These are phyloP conservation scores for Hemiscyllium ocellatum DNA, from an alignment of 2,113 vertebrate genomes.

Conservation along the genomic window DNA sequence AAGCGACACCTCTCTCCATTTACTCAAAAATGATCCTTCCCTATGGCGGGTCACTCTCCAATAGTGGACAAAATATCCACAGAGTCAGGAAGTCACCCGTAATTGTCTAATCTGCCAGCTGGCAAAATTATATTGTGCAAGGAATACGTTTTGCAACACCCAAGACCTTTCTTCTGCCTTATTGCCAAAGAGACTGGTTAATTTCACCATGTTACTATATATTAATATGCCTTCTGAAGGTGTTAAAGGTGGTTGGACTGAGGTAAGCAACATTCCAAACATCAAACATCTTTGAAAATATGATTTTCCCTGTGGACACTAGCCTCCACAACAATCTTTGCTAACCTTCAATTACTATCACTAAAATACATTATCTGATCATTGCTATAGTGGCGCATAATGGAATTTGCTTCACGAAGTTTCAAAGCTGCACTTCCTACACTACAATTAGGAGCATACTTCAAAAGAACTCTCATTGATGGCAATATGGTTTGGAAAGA, in stretches of 20 bases:
- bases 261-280: background rate
- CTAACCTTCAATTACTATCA: background rate
- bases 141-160: no score
- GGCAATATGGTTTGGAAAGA: no score
- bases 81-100: no score
- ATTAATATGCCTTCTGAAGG: background rate
- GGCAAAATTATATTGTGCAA: no score
- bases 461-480: background rate
- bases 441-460: background rate
- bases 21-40: no score
- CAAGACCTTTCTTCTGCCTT: no score
- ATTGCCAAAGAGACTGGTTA: no score
- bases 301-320: background rate
- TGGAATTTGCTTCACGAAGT: background rate
- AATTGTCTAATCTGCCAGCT: no score
- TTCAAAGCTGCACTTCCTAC: background rate
- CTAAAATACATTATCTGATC: background rate
- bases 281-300: background rate
- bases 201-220: background rate
- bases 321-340: no score
- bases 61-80: no score
- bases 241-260: background rate
- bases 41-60: no score
- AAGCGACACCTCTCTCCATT: no score
- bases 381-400: background rate